Conservation (phyloP, 2,888 invertebrate species). For the Oscheius sp. region DNA sequence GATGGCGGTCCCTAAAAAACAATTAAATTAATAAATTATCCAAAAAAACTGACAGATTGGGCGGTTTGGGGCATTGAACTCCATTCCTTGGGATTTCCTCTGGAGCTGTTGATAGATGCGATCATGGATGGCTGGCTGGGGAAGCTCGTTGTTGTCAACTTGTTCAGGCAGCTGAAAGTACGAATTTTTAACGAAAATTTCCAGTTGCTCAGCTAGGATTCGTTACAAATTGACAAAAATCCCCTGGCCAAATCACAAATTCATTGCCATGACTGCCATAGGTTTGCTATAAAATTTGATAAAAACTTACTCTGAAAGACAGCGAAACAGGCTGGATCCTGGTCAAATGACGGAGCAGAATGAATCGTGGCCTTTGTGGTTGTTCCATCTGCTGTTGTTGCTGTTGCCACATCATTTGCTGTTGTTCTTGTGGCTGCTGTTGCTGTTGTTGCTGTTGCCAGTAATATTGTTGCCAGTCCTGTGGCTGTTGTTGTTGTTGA, state of each 20-base stretch:
- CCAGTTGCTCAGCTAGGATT: no score
- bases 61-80: conserved; percentile 51
- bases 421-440: not conserved
- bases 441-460: conserved; percentile 16
- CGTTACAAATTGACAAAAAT: no score
- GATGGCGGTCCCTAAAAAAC: conserved; percentile 48
- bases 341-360: conserved; percentile 23
- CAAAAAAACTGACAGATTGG: conserved; percentile 45
- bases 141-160: conserved; percentile 27
- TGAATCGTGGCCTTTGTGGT: not conserved
- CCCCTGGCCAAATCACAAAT: no score
- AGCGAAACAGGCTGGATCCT: conserved; percentile 23
- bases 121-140: conserved; percentile 49
- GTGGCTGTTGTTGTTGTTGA: conserved; percentile 21
- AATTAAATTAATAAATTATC: not conserved
- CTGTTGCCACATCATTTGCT: not conserved
- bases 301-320: not conserved
- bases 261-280: no score
- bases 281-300: conserved; percentile 14
- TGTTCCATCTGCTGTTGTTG: not conserved
- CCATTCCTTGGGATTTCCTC: conserved; percentile 51
- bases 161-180: conserved; percentile 38
- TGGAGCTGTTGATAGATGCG: conserved; percentile 55
- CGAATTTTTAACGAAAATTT: no score
- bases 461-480: conserved; percentile 22